Evolutionary conservation across 2,888 invertebrate genomes (phyloP).

Genomic region (Leucoma salicis): DNA sequence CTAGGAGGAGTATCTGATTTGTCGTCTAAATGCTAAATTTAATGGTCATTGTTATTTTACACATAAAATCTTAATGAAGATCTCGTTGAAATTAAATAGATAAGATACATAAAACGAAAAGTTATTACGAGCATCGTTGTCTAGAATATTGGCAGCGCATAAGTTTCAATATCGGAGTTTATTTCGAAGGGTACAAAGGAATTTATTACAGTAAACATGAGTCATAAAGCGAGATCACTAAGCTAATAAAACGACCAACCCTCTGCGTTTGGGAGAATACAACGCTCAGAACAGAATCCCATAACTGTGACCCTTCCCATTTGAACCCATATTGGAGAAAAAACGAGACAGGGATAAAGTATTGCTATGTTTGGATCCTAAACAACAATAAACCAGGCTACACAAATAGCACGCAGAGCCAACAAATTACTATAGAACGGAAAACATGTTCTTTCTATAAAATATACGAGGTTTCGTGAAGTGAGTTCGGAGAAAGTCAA

Average conservation of each 20-base stretch:
- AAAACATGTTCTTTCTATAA: slow-evolving; percentile 36
- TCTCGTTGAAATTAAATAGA: not conserved
- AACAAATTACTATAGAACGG: slow-evolving; percentile 47
- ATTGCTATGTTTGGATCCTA: slow-evolving; percentile 42
- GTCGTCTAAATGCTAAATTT: too few species aligned
- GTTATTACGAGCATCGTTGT: not conserved
- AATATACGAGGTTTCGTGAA: not conserved
- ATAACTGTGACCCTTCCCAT: slow-evolving; percentile 49
- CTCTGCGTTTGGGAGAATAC: slow-evolving; percentile 49
- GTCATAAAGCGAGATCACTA: slow-evolving; percentile 65
- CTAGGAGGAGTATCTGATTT: too few species aligned
- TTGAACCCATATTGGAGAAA: slow-evolving; percentile 17
- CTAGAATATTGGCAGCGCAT: slow-evolving; percentile 44
- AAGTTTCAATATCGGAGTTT: slow-evolving; percentile 51
- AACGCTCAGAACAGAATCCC: slow-evolving; percentile 44
- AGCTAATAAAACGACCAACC: slow-evolving; percentile 61
- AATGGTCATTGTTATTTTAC: too few species aligned
- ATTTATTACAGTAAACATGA: slow-evolving; percentile 62
- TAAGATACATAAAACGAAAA: not conserved
- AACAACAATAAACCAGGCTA: slow-evolving; percentile 56
- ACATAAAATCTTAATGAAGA: too few species aligned
- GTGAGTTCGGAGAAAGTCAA: slow-evolving; percentile 34
- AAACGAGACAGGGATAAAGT: slow-evolving; percentile 34
- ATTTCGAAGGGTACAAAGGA: slow-evolving; percentile 43
- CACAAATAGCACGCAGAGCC: slow-evolving; percentile 44